These are phyloP conservation scores for Campoletis raptor DNA, from an alignment of 2,888 invertebrate genomes.

Conservation along the genomic window DNA sequence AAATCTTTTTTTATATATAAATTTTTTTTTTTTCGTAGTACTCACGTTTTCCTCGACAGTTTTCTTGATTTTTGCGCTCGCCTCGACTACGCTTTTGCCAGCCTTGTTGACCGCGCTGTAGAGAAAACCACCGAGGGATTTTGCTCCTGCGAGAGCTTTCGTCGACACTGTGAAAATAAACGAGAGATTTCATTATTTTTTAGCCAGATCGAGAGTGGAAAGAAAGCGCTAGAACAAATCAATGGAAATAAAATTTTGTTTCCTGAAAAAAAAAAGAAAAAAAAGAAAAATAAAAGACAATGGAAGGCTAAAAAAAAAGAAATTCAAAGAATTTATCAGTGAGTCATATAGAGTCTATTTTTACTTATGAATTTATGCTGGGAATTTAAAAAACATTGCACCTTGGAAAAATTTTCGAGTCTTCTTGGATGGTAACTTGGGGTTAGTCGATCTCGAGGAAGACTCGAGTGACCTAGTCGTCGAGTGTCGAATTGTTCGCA, in stretches of 20 bases:
- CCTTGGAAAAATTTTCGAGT: conserved; percentile 62
- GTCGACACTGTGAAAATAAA: conserved; percentile 89
- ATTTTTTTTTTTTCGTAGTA: no score
- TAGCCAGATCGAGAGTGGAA: conserved; percentile 25
- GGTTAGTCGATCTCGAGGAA: conserved; percentile 54
- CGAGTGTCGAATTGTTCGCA: conserved; percentile 73
- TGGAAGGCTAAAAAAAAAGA: neutral
- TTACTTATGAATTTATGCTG: neutral
- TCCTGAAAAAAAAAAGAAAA: neutral
- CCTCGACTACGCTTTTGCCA: conserved; percentile 95
- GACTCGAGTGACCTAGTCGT: conserved; percentile 65
- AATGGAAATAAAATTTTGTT: neutral
- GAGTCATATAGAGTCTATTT: neutral
- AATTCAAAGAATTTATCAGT: neutral
- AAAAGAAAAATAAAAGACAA: neutral
- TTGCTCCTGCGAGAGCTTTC: conserved; percentile 95
- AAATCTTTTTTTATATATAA: neutral
- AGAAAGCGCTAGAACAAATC: neutral
- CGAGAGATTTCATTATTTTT: conserved; percentile 43
- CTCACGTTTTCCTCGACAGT: conserved; percentile 98
- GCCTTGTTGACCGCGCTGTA: conserved; percentile 98
- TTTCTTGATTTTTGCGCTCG: conserved; percentile 97
- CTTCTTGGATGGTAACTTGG: conserved; percentile 58
- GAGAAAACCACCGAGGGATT: conserved; percentile 96
- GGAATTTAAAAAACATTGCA: conserved; percentile 25